These are phyloP conservation scores for Philaenus spumarius DNA, from an alignment of 1,140 invertebrate species.

Conservation along the genomic window DNA sequence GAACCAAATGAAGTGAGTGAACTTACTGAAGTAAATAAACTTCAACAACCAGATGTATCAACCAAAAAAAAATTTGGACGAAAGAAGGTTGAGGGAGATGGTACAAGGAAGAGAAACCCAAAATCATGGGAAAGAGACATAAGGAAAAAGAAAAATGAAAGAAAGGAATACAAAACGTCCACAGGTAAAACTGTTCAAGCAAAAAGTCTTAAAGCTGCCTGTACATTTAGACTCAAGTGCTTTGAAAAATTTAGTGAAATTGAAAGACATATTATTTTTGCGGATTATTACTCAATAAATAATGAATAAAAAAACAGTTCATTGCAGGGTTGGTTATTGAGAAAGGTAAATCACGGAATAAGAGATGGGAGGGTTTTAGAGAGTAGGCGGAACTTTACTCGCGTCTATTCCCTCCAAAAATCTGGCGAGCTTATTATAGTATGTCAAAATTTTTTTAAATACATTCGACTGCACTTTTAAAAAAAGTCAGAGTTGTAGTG, in stretches of 20 bases:
- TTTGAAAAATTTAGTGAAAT: background rate
- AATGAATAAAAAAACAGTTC: background rate
- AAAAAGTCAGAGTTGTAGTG: too few species aligned
- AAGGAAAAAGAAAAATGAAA: too few species aligned
- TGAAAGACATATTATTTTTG: background rate
- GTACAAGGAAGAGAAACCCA: too few species aligned
- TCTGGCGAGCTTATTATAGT: too few species aligned
- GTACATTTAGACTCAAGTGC: background rate
- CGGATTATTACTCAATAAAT: background rate
- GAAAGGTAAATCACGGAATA: background rate
- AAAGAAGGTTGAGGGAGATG: background rate
- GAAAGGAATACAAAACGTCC: background rate
- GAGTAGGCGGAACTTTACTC: too few species aligned
- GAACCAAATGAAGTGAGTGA: too few species aligned
- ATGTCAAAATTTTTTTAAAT: background rate
- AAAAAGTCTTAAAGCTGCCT: too few species aligned
- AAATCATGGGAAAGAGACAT: too few species aligned
- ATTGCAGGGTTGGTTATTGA: background rate
- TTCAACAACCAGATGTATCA: background rate
- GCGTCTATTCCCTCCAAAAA: too few species aligned
- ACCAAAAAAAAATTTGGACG: background rate
- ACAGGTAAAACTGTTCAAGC: background rate
- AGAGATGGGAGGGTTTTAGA: background rate
- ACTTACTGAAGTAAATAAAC: too few species aligned
- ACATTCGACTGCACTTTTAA: background rate